Evolutionary conservation across 2,888 invertebrate species (phyloP), one percentile per base, ranked within the genome.

Genomic region (Dolichomitus sp.): DNA sequence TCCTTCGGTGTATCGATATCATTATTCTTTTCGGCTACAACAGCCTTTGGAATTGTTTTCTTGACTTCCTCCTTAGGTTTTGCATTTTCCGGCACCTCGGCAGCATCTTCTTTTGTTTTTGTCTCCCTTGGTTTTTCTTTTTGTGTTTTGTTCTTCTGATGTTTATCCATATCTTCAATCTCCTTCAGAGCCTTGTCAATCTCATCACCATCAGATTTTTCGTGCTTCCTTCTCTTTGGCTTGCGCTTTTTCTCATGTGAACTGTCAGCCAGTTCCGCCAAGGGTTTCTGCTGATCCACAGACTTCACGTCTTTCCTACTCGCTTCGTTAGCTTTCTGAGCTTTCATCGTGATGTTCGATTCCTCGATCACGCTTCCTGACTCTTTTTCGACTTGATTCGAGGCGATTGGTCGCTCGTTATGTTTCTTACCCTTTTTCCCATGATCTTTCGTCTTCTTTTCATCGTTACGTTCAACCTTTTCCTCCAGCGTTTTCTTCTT

Each of bases 171-270:
- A 52, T 90, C 90, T 48, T 92, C 92, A 54, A 94, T 94, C 88
- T 94, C 94, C 87, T 93, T 94, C 45, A 94, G 87, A 68, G 94
- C 94, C 84, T 93, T 93, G 78, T 94, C 95, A 68, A 94, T 94
- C 86, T 94, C 94, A 83, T 94, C 94, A 61, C 92, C 93, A 17
- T 89, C 81, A 3, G 87, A 84, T 76, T 90, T 91, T 27, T 90
- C 91, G 23, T 77, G 61, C 68, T 91, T 93, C 86, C 91, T 92
- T 74, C 90, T 92, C 75, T 92, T 93, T 57, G 90, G 84, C 45
- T 89, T 92, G 2, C 89, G 88, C 74, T 90, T 92, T 81, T 92
- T 92, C 52, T 91, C 90, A 45, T 79, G 84, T 9, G 48, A 52
- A 84, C 86, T 87, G 85, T 85, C 85, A 1, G 87, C 77, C 81